Evolutionary conservation across 2,797 vertebrate genomes (phyloP), one percentile per base, ranked within the genome.

Genomic region (Sebastes diploproa): DNA sequence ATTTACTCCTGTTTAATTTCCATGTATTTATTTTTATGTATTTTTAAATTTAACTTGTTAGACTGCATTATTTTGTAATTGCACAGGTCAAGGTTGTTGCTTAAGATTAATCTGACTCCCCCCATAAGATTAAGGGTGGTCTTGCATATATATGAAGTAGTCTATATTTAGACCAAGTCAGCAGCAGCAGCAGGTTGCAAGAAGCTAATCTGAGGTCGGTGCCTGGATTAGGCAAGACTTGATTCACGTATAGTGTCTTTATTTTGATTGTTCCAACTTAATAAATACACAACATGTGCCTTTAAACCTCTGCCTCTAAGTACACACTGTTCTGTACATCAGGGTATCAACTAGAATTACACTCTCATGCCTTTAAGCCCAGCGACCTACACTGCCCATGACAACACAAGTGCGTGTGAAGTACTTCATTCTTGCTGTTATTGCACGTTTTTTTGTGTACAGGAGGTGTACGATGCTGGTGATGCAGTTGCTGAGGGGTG

Each of bases 101-200:
- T 62, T 55, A 7, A 38, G 38, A 65, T 73, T 62, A 61, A 66
- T 54, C 42, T 60, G 4, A 66, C 38, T 36, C 6, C 23, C 20
- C 36, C 23, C 3, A 23, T 60, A 36, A 56, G 4, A 6, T 38
- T 20, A 56, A 23, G 4, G 36, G 73, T 78, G 79, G 79, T 80
- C 76, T 82, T 76, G 25, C 5, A 32, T 84, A 71, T 59, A 79
- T 18, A 38, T 65, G 10, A 78, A 65, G 59, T 34, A 3, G 50
- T 73, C 63, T 80, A 84, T 82, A 83, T 78, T 73, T 88, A 81
- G 83, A 78, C 52, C 34, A 12, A 61, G 71, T 25, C 34, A 46
- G 14, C 34, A 22, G 30, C 59, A 71, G 58, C 64, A 23, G 60
- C 55, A 73, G 71, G 60, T 25, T 69, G 13, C 30, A 56, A 72